Percentiles rank a stretch among this genome's conserved stretches.
phyloP scores from a whole-genome alignment of 1,140 invertebrate genomes.

The Orius laevigatus region DNA sequence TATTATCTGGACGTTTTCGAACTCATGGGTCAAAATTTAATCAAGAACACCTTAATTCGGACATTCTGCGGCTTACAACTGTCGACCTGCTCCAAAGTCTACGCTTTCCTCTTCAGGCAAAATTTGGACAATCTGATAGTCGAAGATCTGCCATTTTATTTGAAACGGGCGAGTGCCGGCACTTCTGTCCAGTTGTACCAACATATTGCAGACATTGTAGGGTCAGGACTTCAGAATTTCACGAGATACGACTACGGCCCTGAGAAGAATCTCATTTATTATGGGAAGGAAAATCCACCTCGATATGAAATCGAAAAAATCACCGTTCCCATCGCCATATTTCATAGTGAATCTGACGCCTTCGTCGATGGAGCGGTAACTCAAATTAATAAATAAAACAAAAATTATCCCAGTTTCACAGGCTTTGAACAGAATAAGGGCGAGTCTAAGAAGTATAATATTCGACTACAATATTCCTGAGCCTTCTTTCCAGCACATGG shows the following conservation, averaged over 20 bases:
- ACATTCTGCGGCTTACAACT: not conserved
- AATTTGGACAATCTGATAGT: not conserved
- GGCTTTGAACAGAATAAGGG: not conserved
- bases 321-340: slow-evolving; percentile 25
- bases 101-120: not conserved
- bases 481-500: slow-evolving; percentile 7
- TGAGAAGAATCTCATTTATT: slow-evolving; percentile 29
- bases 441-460: not conserved
- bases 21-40: too few relatives aligned
- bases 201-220: slow-evolving; percentile 28
- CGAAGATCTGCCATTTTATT: not conserved
- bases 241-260: slow-evolving; percentile 28
- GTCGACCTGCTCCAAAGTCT: not conserved
- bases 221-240: slow-evolving; percentile 14
- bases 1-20: too few relatives aligned
- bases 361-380: not conserved
- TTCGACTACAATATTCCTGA: not conserved
- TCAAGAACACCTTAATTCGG: too few relatives aligned
- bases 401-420: too few relatives aligned
- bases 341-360: slow-evolving; percentile 26
- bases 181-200: slow-evolving; percentile 38
- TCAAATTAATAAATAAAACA: too few relatives aligned
- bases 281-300: slow-evolving; percentile 31
- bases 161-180: slow-evolving; percentile 31
- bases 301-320: slow-evolving; percentile 39